Conservation (phyloP, 92 coral and sea anemone species). For the Scolanthus callimorphus region DNA sequence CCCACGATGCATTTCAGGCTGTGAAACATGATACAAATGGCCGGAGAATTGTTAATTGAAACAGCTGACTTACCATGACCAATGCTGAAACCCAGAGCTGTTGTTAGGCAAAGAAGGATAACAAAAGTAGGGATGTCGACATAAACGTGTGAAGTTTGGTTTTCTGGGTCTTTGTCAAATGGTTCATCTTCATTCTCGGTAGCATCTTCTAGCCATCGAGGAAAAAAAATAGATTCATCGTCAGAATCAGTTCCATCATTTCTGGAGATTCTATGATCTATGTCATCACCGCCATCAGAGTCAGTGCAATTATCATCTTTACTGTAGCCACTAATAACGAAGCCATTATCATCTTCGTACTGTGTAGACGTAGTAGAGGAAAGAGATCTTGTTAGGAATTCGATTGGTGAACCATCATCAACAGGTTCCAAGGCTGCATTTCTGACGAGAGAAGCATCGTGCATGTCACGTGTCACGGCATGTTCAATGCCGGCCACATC, state of each 20-base stretch:
- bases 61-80: constrained; percentile 97
- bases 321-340: no score
- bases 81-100: constrained; percentile 94
- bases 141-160: constrained; percentile 32
- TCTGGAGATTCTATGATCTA: not conserved
- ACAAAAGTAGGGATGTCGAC: constrained; percentile 86
- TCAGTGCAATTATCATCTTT: no score
- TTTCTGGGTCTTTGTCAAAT: constrained; percentile 14
- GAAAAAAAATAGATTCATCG: constrained; percentile 5
- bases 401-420: not conserved
- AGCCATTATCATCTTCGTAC: not conserved
- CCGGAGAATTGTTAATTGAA: no score
- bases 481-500: not conserved
- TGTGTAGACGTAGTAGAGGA: not conserved
- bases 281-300: constrained; percentile 30
- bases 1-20: no score
- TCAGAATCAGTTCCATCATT: not conserved
- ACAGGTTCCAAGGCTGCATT: no score
- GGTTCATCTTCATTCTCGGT: not conserved
- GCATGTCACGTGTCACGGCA: no score
- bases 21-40: no score
- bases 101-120: constrained; percentile 80
- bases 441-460: no score
- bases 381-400: not conserved
- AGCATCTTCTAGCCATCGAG: constrained; percentile 22